Percentiles rank a stretch among this genome's conserved stretches.
phyloP scores from a whole-genome alignment of 2,797 vertebrate genomes.

The Morus bassanus region DNA sequence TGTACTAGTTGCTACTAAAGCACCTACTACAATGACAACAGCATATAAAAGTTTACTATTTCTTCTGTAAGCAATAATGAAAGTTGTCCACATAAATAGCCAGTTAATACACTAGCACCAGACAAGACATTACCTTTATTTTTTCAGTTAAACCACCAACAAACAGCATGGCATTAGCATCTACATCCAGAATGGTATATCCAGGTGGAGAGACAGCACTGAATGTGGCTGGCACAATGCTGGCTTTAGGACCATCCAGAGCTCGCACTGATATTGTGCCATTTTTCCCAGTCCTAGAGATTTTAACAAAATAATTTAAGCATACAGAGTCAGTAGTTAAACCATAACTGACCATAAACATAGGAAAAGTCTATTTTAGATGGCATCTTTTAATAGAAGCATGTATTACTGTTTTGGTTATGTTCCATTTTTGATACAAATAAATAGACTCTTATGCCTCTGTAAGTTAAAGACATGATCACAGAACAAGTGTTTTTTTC shows the following conservation, averaged over 20 bases:
- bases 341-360: no score
- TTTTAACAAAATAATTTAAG: background rate
- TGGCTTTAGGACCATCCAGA: conserved; percentile 89
- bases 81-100: background rate
- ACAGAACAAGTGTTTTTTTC: background rate
- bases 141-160: conserved; percentile 92
- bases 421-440: background rate
- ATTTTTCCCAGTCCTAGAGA: conserved; percentile 88
- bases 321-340: background rate
- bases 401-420: background rate
- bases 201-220: conserved; percentile 84
- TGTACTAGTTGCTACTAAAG: background rate
- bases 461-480: background rate
- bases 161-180: conserved; percentile 92
- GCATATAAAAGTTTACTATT: background rate
- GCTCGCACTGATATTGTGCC: conserved; percentile 90
- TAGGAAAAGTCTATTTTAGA: background rate
- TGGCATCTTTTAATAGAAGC: background rate
- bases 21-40: background rate
- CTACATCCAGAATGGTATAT: conserved; percentile 93
- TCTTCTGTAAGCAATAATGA: background rate
- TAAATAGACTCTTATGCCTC: background rate
- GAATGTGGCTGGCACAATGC: conserved; percentile 82
- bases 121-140: conserved; percentile 81
- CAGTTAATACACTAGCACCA: background rate